These are phyloP conservation scores for Centruroides sculpturatus DNA, from an alignment of 1,140 invertebrate genomes.

Conservation along the genomic window DNA sequence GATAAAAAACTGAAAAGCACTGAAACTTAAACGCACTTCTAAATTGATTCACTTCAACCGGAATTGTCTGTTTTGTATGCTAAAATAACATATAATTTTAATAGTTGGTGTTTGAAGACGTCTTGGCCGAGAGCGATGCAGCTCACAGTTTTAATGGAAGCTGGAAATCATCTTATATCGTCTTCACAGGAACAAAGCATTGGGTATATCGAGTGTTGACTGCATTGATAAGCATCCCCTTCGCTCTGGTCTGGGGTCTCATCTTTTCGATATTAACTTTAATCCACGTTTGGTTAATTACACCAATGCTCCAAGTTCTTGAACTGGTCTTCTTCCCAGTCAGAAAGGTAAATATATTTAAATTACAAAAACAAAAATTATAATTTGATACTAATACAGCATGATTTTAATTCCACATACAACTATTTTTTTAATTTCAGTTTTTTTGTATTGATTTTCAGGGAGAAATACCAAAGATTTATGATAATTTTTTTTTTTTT, in stretches of 20 bases:
- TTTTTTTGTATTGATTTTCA: too few species aligned
- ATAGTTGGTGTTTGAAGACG: slow-evolving; percentile 33
- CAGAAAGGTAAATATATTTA: slow-evolving; percentile 18
- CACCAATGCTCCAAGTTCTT: slow-evolving; percentile 24
- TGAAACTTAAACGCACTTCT: too few species aligned
- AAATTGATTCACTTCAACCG: too few species aligned
- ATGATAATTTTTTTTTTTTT: too few species aligned
- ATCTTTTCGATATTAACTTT: slow-evolving; percentile 31
- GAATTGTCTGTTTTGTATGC: too few species aligned
- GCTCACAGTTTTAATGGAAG: slow-evolving; percentile 32
- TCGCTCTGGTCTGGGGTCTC: slow-evolving; percentile 32
- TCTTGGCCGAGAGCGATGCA: slow-evolving; percentile 36
- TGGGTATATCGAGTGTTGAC: slow-evolving; percentile 31
- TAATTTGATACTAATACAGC: too few species aligned
- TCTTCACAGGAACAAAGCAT: slow-evolving; percentile 31
- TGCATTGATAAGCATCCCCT: slow-evolving; percentile 25
- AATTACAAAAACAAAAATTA: too few species aligned
- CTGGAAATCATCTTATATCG: slow-evolving; percentile 30
- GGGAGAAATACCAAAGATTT: too few species aligned
- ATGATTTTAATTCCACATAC: too few species aligned
- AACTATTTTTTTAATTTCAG: too few species aligned
- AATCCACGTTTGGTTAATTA: slow-evolving; percentile 29
- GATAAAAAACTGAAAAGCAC: too few species aligned
- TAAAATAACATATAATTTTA: slow-evolving; percentile 1
- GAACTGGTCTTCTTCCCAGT: slow-evolving; percentile 21